Percentiles rank a stretch among this genome's conserved stretches.
These are phyloP conservation scores for Bucorvus abyssinicus DNA, from an alignment of 2,797 vertebrate species.

Conservation along the genomic window DNA sequence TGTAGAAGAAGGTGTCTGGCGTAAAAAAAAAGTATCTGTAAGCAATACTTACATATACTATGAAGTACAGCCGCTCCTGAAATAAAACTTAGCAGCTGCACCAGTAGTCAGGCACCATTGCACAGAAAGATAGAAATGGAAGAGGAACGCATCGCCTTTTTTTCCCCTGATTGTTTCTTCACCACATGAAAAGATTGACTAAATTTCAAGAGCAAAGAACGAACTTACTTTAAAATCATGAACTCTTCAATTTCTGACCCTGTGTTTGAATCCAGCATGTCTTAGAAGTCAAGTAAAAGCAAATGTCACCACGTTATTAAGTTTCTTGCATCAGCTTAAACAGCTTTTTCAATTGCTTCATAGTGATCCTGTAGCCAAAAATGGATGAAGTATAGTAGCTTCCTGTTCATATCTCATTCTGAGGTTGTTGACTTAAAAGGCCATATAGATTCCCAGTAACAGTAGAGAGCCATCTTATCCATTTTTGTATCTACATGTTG, in stretches of 20 bases:
- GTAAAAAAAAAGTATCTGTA: background rate
- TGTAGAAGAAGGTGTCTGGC: background rate
- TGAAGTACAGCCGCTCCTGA: background rate
- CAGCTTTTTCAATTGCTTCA: background rate
- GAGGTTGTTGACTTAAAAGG: background rate
- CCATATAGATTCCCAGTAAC: background rate
- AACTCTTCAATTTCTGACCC: background rate
- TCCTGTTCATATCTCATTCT: background rate
- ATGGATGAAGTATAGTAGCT: background rate
- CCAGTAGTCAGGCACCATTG: background rate
- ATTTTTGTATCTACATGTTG: accelerated
- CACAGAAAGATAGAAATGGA: background rate
- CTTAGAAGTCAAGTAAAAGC: background rate
- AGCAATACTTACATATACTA: background rate
- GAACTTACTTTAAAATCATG: background rate
- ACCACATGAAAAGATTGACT: background rate
- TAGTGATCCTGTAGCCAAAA: background rate
- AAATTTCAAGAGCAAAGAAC: background rate
- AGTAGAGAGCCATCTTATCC: background rate
- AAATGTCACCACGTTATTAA: background rate
- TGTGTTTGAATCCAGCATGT: background rate
- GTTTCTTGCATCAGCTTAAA: background rate
- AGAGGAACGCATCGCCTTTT: background rate
- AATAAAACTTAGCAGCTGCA: background rate
- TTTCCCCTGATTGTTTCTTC: background rate